phyloP scores from a whole-genome alignment of 2,888 invertebrate species.

The Poecilobothrus nobilitatus region DNA sequence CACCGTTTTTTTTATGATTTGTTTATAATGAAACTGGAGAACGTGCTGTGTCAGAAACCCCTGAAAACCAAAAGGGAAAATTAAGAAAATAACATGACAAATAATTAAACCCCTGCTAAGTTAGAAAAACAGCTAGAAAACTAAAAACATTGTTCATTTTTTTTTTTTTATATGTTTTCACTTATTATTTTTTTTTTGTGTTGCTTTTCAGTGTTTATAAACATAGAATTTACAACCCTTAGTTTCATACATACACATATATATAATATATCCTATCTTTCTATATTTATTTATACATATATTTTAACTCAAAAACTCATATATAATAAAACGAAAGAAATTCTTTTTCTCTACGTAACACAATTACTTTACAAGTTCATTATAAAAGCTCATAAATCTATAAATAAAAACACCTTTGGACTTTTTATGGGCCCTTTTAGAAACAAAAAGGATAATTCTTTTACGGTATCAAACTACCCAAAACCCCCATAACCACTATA shows the following conservation, averaged over 20 bases:
- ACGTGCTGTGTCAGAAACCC: not conserved
- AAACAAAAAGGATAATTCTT: slow-evolving; percentile 6
- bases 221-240: no score
- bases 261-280: no score
- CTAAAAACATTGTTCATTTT: not conserved
- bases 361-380: slow-evolving; percentile 46
- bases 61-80: slow-evolving; percentile 2
- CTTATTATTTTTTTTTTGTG: no score
- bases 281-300: not conserved
- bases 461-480: not conserved
- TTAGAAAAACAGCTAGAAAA: not conserved
- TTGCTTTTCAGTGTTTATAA: no score
- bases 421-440: slow-evolving; percentile 2
- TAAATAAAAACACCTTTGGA: slow-evolving; percentile 26
- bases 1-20: not conserved
- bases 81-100: slow-evolving; percentile 4
- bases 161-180: not conserved
- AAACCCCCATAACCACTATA: not conserved
- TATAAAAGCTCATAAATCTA: slow-evolving; percentile 43
- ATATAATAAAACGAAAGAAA: slow-evolving; percentile 2
- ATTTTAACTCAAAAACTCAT: not conserved
- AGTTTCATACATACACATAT: no score
- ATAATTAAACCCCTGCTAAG: slow-evolving; percentile 6
- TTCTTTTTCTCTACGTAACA: slow-evolving; percentile 25
- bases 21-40: not conserved